A percentile compares a stretch with the other conserved stretches of the same genome.
phyloP scores from a whole-genome alignment of 2,797 vertebrate species.

The Semotilus atromaculatus region DNA sequence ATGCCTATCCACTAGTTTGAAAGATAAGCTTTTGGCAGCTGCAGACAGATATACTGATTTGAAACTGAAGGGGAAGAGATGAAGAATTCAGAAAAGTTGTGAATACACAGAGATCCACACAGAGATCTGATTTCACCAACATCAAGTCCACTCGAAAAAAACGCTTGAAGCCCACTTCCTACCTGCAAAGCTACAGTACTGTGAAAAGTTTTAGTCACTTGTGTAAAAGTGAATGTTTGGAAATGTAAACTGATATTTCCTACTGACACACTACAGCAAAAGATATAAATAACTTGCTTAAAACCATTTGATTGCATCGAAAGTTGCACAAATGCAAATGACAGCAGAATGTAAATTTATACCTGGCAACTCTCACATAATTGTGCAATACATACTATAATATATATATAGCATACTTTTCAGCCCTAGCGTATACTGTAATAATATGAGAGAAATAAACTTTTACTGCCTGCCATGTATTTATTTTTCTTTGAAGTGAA shows the following conservation, averaged over 20 bases:
- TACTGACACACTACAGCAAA: too few relatives aligned
- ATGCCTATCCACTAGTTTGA: conserved; percentile 13
- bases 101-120: background rate
- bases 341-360: background rate
- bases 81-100: conserved; percentile 8
- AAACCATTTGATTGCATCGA: too few relatives aligned
- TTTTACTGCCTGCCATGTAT: conserved; percentile 1
- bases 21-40: conserved; percentile 8
- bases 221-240: too few relatives aligned
- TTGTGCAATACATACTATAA: background rate
- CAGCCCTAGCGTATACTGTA: background rate
- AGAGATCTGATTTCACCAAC: too few relatives aligned
- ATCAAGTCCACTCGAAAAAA: too few relatives aligned
- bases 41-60: conserved; percentile 1
- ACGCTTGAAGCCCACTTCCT: too few relatives aligned
- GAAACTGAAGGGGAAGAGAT: background rate
- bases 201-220: too few relatives aligned
- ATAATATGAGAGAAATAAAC: conserved; percentile 18
- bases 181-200: too few relatives aligned
- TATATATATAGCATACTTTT: background rate
- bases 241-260: too few relatives aligned
- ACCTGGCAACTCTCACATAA: background rate
- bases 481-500: conserved; percentile 19
- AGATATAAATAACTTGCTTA: too few relatives aligned
- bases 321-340: too few relatives aligned